Evolutionary conservation across 1,140 invertebrate species (phyloP).

Genomic region (Arion vulgaris): DNA sequence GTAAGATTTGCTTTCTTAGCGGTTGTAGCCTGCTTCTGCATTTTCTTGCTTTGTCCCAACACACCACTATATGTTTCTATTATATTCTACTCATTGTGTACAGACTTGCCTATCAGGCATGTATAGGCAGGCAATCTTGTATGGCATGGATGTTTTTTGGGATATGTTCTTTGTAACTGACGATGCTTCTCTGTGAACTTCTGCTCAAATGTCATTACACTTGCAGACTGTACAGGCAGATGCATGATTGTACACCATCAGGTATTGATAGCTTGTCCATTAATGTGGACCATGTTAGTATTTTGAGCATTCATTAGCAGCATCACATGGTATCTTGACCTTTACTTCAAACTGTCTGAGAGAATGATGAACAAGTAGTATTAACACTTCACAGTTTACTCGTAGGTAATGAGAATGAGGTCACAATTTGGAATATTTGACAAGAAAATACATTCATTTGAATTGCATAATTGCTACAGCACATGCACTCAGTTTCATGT

Average conservation of each 20-base stretch:
- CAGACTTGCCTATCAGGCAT: not conserved
- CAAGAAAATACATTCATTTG: too few species aligned
- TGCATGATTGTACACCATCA: not conserved
- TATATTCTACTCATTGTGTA: not conserved
- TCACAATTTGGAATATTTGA: too few species aligned
- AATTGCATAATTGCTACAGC: too few species aligned
- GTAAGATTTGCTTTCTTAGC: constrained; percentile 12
- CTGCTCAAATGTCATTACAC: not conserved
- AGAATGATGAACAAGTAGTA: too few species aligned
- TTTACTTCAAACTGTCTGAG: too few species aligned
- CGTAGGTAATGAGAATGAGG: too few species aligned
- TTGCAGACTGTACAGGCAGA: not conserved
- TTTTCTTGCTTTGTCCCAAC: not conserved
- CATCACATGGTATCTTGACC: too few species aligned
- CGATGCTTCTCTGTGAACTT: not conserved
- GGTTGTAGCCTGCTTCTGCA: constrained; percentile 19
- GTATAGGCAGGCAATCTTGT: not conserved
- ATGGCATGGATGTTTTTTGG: not conserved
- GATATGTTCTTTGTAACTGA: not conserved
- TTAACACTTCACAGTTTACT: too few species aligned
- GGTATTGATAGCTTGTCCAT: too few species aligned
- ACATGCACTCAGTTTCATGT: too few species aligned
- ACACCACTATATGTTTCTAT: not conserved
- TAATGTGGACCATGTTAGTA: too few species aligned
- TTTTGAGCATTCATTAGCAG: too few species aligned